These are phyloP conservation scores for Eupleurogrammus muticus DNA, from an alignment of 2,797 vertebrate genomes.

Conservation along the genomic window DNA sequence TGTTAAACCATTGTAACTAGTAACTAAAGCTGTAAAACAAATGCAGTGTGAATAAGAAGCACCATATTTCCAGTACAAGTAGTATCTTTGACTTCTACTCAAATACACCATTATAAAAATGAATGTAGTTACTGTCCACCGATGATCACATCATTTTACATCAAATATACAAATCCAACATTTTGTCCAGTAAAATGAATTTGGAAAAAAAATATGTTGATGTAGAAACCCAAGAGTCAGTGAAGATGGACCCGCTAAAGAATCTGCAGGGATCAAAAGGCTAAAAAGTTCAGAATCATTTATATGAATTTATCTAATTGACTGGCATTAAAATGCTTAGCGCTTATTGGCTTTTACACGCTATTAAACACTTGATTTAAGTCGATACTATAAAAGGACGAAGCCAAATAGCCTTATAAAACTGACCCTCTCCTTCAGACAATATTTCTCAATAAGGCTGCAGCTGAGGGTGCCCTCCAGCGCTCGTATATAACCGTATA, in stretches of 20 bases:
- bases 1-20: too few species aligned
- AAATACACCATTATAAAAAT: too few species aligned
- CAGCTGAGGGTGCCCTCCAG: slow-evolving; percentile 4
- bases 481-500: background rate
- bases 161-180: slow-evolving; percentile 9
- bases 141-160: background rate
- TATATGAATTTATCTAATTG: slow-evolving; percentile 17
- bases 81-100: too few species aligned
- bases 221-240: background rate
- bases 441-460: slow-evolving; percentile 12
- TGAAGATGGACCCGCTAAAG: slow-evolving; percentile 1
- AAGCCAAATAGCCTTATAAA: slow-evolving; percentile 12
- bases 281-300: slow-evolving; percentile 17
- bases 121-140: too few species aligned
- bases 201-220: background rate
- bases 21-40: too few species aligned
- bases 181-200: too few species aligned
- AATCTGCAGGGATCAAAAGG: background rate
- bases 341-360: slow-evolving; percentile 18
- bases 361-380: slow-evolving; percentile 22
- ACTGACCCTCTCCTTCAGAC: slow-evolving; percentile 10
- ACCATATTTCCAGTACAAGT: too few species aligned
- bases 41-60: too few species aligned
- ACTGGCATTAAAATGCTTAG: slow-evolving; percentile 7
- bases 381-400: background rate